Conservation (phyloP, 2,888 invertebrate species). For the Caenorhabditis afra region DNA sequence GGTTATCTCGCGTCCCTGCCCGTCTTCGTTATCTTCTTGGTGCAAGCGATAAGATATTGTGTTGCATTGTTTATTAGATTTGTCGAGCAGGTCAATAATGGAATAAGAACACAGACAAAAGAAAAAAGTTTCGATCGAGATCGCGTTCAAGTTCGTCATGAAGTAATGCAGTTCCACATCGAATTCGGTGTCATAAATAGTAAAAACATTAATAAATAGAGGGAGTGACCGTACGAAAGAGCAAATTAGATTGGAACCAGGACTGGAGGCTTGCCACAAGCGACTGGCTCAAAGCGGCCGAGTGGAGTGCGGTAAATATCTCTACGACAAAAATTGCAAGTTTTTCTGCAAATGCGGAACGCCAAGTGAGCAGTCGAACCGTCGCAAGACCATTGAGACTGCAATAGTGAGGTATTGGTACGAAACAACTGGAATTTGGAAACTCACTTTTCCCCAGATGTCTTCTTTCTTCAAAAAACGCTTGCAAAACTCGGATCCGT, state of each 20-base stretch:
- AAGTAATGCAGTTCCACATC: not conserved
- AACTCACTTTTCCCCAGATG: conserved; percentile 66
- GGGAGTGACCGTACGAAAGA: not conserved
- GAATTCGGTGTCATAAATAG: conserved; percentile 3
- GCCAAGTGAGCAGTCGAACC: conserved; percentile 74
- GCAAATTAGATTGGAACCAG: conserved; percentile 50
- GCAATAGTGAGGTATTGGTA: no score
- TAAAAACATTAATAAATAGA: conserved; percentile 19
- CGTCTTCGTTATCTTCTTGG: no score
- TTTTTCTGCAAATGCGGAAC: conserved; percentile 76
- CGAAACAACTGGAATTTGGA: not conserved
- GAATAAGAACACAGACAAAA: conserved; percentile 1
- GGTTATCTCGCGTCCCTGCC: conserved; percentile 17
- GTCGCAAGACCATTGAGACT: conserved; percentile 73
- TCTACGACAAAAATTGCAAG: conserved; percentile 75
- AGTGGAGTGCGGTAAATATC: conserved; percentile 71
- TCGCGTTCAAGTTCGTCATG: conserved; percentile 57
- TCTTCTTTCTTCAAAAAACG: conserved; percentile 71
- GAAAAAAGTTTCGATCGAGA: conserved; percentile 52
- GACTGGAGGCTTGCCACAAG: conserved; percentile 60
- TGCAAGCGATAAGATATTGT: no score
- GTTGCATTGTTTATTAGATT: not conserved
- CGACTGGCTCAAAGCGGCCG: conserved; percentile 61
- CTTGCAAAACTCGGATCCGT: conserved; percentile 71
- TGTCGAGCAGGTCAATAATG: not conserved